Evolutionary conservation across 2,113 vertebrate genomes (phyloP), one percentile per base, ranked within the genome.

Genomic region (Stegostoma tigrinum): DNA sequence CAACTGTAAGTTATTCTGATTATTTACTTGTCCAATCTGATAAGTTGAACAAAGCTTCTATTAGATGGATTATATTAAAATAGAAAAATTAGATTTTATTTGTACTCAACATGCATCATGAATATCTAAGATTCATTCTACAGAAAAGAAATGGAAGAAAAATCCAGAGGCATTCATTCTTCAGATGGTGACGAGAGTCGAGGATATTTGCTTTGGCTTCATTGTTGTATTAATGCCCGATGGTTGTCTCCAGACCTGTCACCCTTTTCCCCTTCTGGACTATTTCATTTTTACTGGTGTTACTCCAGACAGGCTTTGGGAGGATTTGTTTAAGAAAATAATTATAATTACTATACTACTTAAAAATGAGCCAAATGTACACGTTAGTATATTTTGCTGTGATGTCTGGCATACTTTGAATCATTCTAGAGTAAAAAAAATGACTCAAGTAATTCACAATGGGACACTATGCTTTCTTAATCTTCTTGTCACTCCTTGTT

Each of bases 271-370:
- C 67, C 68, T 95, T 72, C 94, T 72, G 94, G 94, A 95, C 24
- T 72, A 52, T 95, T 95, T 95, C 94, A 95, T 95, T 75, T 72
- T 72, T 95, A 72, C 68, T 95, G 89, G 89, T 95, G 94, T 75
- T 95, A 52, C 68, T 95, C 68, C 68, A 95, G 68, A 48, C 38
- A n/a, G 21, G 67, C 67, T 95, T 95, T 75, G 68, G 67, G 67
- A 75, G 42, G 24, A 52, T 95, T 95, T 95, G 27, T 95, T 95
- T 95, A 70, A 95, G 70, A 95, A 90, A 72, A 72, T 15, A 48
- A 95, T 75, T 95, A 75, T 72, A 95, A 72, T 95, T 72, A 95
- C 67, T 66, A 34, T n/a, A 66, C 89, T 64, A 34, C 34, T 66
- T 72, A 95, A 75, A 95, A 72, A 95, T 52, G 94, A 95, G 45